Conservation (phyloP, 1,140 invertebrate species). For the Eumeta japonica region DNA sequence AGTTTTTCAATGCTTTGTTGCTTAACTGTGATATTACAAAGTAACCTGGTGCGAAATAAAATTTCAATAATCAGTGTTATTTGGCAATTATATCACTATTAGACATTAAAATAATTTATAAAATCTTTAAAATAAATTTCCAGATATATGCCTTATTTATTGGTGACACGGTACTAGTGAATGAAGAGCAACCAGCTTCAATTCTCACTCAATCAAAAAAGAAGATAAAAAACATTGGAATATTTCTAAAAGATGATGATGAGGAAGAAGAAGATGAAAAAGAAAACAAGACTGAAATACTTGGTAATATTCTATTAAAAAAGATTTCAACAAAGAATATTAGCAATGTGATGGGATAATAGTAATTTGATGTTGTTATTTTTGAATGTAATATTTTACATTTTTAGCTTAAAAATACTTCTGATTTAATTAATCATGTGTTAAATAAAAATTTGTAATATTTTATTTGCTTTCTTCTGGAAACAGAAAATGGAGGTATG, state of each 20-base stretch:
- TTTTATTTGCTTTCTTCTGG: slow-evolving; percentile 41
- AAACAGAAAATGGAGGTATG: slow-evolving; percentile 50
- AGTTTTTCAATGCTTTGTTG: no score
- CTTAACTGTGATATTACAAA: no score
- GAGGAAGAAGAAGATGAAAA: slow-evolving; percentile 77
- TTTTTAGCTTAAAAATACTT: no score
- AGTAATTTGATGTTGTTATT: no score
- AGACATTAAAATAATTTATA: no score
- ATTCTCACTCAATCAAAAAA: slow-evolving; percentile 92
- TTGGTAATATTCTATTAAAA: slow-evolving; percentile 38
- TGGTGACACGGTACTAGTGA: slow-evolving; percentile 94
- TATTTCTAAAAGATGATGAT: slow-evolving; percentile 93
- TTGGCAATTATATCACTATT: no score
- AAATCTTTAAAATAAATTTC: slow-evolving; percentile 11
- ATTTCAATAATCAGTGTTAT: no score
- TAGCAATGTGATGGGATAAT: no score
- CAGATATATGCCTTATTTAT: slow-evolving; percentile 89
- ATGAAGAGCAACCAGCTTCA: slow-evolving; percentile 84
- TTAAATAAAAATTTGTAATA: slow-evolving; percentile 27
- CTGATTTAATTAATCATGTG: slow-evolving; percentile 14
- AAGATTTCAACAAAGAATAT: no score
- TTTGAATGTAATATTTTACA: no score
- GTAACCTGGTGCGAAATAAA: no score
- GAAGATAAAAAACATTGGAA: slow-evolving; percentile 94
- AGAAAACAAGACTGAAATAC: slow-evolving; percentile 62